Conservation (phyloP, 2,113 vertebrate species). For the Sylvia atricapilla region DNA sequence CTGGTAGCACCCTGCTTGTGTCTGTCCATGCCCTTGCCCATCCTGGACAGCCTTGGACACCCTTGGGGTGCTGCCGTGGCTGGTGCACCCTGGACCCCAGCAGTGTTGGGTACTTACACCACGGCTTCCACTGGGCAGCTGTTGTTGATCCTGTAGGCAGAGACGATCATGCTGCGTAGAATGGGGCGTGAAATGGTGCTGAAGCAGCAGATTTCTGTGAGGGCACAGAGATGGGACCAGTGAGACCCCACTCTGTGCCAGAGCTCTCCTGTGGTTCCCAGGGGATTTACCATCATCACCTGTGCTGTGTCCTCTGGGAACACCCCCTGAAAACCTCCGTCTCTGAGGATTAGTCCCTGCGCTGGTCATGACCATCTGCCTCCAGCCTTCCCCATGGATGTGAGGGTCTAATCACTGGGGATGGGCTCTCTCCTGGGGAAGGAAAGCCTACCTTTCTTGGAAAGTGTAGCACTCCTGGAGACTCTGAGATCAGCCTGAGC, state of each 20-base stretch:
- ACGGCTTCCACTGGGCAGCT: fast-evolving
- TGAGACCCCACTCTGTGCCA: fast-evolving
- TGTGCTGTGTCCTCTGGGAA: not conserved
- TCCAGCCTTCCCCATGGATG: not conserved
- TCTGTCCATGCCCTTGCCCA: not conserved
- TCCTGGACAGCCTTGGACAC: not conserved
- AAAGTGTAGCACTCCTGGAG: fast-evolving
- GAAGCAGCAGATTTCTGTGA: not conserved
- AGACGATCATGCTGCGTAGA: fast-evolving
- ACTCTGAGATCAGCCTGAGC: fast-evolving
- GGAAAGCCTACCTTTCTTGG: fast-evolving
- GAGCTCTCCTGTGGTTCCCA: not conserved
- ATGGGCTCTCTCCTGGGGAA: fast-evolving
- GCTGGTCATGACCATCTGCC: not conserved
- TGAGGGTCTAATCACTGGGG: not conserved
- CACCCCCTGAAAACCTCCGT: not conserved
- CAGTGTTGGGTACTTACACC: not conserved
- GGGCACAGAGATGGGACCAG: not conserved
- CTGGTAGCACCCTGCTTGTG: not conserved
- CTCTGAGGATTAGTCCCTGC: not conserved
- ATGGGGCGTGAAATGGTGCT: fast-evolving
- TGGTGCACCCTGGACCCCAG: fast-evolving
- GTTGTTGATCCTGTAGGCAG: fast-evolving
- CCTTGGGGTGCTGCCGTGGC: not conserved
- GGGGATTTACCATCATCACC: not conserved